These are phyloP conservation scores for Onychomys leucogaster DNA, from an alignment of 2,797 vertebrate species.

Conservation along the genomic window DNA sequence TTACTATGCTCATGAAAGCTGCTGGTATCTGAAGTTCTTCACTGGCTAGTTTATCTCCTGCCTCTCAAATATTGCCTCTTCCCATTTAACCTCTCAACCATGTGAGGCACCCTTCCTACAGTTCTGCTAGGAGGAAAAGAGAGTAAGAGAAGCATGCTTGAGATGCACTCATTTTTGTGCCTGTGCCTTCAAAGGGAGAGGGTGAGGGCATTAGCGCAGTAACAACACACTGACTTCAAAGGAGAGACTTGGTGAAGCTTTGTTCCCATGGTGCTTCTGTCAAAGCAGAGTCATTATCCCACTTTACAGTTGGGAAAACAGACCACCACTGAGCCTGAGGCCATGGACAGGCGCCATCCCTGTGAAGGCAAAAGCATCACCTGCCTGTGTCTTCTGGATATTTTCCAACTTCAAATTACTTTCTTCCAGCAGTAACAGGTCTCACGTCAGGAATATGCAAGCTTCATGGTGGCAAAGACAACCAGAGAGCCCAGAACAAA, in stretches of 20 bases:
- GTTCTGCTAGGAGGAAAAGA: constrained; percentile 78
- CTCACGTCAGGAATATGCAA: background rate
- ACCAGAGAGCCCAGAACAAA: background rate
- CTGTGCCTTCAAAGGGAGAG: constrained; percentile 82
- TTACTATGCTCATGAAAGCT: background rate
- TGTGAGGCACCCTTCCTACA: constrained; percentile 5
- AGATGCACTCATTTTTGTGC: constrained; percentile 80
- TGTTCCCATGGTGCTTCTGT: constrained; percentile 50
- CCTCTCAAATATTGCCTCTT: constrained; percentile 52
- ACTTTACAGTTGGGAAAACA: constrained; percentile 67
- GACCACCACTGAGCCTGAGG: constrained; percentile 30
- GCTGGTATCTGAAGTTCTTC: background rate
- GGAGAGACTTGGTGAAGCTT: background rate
- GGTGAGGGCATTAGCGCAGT: constrained; percentile 67
- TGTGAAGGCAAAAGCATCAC: constrained; percentile 38
- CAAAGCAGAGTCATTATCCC: constrained; percentile 66
- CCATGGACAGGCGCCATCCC: background rate
- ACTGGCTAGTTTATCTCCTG: constrained; percentile 19
- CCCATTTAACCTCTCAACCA: constrained; percentile 70
- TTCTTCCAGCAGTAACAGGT: background rate
- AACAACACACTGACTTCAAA: constrained; percentile 75
- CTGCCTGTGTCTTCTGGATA: background rate
- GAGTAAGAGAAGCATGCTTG: constrained; percentile 81
- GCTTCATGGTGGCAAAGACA: background rate
- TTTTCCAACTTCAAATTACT: constrained; percentile 40